phyloP scores from a whole-genome alignment of 2,113 vertebrate genomes.

The Colaptes auratus region DNA sequence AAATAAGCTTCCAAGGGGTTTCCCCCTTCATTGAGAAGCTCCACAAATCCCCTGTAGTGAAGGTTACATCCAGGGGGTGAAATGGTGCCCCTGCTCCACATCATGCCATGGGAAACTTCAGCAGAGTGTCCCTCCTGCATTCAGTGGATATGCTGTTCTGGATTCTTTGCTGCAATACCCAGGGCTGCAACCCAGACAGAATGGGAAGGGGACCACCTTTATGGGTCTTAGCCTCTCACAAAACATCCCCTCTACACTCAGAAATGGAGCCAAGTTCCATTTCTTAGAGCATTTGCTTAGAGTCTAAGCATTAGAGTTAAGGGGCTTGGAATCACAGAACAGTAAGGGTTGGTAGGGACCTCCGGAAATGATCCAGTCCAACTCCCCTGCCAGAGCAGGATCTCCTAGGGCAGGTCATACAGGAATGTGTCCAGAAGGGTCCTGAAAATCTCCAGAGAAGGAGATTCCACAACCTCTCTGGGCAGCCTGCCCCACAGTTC shows the following conservation, averaged over 20 bases:
- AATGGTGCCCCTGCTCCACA: background rate
- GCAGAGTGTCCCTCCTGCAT: fast-evolving
- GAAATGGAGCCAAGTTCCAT: background rate
- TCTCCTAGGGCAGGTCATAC: too few relatives aligned
- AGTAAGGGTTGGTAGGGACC: too few relatives aligned
- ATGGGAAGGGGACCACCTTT: fast-evolving
- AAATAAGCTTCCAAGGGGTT: background rate
- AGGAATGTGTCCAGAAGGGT: too few relatives aligned
- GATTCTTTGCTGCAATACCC: background rate
- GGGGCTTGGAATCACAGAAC: background rate
- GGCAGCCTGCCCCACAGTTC: too few relatives aligned
- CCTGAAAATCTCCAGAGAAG: too few relatives aligned
- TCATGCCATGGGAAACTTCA: background rate
- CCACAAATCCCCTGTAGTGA: background rate
- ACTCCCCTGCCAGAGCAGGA: too few relatives aligned
- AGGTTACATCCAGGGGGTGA: too few relatives aligned
- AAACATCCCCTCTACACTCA: background rate
- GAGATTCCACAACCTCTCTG: too few relatives aligned
- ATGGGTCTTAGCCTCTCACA: background rate
- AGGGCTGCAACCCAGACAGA: background rate
- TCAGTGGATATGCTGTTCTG: background rate
- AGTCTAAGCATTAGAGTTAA: background rate
- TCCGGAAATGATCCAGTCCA: too few relatives aligned
- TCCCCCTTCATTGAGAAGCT: background rate
- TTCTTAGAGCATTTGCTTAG: background rate